Conservation (phyloP, 2,888 invertebrate species). For the Lamellibrachia columna region DNA sequence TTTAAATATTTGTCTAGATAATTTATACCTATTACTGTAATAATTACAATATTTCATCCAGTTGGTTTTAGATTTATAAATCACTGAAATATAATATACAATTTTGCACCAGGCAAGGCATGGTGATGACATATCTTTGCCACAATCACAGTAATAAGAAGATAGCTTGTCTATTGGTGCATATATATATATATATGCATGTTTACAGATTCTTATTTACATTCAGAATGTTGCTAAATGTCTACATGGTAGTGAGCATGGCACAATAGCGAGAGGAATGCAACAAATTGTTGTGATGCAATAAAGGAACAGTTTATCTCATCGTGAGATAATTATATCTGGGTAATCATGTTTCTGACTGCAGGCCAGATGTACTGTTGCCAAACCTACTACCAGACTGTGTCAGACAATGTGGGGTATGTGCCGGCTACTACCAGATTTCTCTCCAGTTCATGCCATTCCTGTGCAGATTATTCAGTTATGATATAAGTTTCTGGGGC, state of each 20-base stretch:
- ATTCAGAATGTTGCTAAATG: neutral
- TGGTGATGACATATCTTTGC: too few relatives aligned
- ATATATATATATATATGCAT: neutral
- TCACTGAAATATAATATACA: neutral
- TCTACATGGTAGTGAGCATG: neutral
- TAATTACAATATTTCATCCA: neutral
- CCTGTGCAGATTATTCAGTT: neutral
- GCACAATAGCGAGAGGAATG: neutral
- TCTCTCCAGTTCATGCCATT: neutral
- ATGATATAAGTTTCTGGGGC: slow-evolving; percentile 18
- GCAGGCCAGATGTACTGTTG: slow-evolving; percentile 36
- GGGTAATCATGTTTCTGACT: slow-evolving; percentile 20
- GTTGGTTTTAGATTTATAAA: neutral
- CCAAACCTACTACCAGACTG: slow-evolving; percentile 37
- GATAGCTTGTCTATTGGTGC: neutral
- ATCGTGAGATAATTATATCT: neutral
- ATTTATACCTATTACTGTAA: neutral
- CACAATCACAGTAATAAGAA: neutral
- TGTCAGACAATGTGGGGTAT: slow-evolving; percentile 30
- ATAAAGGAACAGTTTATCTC: neutral
- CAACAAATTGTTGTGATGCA: neutral
- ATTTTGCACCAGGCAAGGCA: neutral
- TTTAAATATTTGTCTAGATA: slow-evolving; percentile 7
- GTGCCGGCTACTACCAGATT: neutral
- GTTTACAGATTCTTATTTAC: neutral